Evolutionary conservation across 2,113 vertebrate species (phyloP).

Genomic region (Periophthalmodon schlosseri): DNA sequence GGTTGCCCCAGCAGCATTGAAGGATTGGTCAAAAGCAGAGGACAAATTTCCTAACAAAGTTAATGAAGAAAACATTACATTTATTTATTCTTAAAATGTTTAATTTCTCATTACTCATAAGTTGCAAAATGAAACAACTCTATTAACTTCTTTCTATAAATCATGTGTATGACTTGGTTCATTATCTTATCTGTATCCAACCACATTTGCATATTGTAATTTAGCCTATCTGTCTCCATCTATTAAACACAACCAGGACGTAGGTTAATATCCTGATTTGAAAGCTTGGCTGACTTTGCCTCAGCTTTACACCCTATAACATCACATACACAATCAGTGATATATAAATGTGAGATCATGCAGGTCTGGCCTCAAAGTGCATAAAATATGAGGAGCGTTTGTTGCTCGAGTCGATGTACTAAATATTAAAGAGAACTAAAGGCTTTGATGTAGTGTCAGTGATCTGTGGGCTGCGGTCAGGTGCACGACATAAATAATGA

Average conservation of each 20-base stretch:
- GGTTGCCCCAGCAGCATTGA: too few species aligned
- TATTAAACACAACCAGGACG: not conserved
- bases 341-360: not conserved
- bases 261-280: not conserved
- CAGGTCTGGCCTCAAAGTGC: not conserved
- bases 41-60: too few species aligned
- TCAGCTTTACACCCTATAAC: not conserved
- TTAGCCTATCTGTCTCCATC: too few species aligned
- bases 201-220: too few species aligned
- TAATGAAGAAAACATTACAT: too few species aligned
- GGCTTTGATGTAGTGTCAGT: slow-evolving; percentile 11
- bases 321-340: not conserved
- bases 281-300: not conserved
- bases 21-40: too few species aligned
- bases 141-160: too few species aligned
- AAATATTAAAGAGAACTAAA: slow-evolving; percentile 9
- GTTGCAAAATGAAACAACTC: too few species aligned
- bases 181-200: too few species aligned
- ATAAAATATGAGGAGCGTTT: not conserved
- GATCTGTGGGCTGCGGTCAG: not conserved
- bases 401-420: not conserved
- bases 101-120: too few species aligned
- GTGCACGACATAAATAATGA: not conserved
- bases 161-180: too few species aligned
- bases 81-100: too few species aligned